Evolutionary conservation across 2,888 invertebrate genomes (phyloP).

Genomic region (Ophion costatus): DNA sequence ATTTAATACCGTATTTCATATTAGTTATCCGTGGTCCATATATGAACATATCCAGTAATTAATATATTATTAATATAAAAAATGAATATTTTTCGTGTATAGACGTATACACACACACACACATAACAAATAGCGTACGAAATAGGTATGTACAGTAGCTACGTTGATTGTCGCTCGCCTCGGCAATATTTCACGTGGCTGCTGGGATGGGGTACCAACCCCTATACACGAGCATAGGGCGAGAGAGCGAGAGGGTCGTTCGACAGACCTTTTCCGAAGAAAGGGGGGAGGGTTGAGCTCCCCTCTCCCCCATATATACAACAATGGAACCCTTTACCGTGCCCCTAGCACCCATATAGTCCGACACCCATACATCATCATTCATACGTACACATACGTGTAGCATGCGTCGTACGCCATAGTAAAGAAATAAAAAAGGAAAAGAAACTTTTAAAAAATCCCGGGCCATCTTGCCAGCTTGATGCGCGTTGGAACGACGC

Average conservation of each 20-base stretch:
- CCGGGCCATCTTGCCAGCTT: conserved; percentile 74
- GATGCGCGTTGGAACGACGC: conserved; percentile 46
- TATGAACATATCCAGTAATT: neutral
- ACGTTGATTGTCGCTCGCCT: conserved; percentile 63
- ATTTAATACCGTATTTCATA: too few species aligned
- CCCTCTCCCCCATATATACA: conserved; percentile 64
- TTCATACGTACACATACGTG: conserved; percentile 74
- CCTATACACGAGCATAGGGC: conserved; percentile 28
- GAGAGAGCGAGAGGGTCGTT: conserved; percentile 67
- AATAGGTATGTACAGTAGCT: conserved; percentile 24
- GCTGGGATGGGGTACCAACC: conserved; percentile 48
- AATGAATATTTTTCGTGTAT: neutral
- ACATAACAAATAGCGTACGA: conserved; percentile 42
- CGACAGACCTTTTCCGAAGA: conserved; percentile 48
- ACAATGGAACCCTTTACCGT: conserved; percentile 84
- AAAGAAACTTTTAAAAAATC: conserved; percentile 65
- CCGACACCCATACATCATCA: conserved; percentile 84
- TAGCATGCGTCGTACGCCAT: conserved; percentile 43
- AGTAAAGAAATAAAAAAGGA: conserved; percentile 33
- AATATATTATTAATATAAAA: neutral
- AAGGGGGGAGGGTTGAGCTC: neutral
- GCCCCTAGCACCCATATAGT: conserved; percentile 79
- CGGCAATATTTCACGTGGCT: conserved; percentile 80
- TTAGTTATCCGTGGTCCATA: too few species aligned
- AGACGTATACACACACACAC: neutral